These are phyloP conservation scores for Eupithecia exiguata DNA, from an alignment of 2,888 invertebrate species.

Conservation along the genomic window DNA sequence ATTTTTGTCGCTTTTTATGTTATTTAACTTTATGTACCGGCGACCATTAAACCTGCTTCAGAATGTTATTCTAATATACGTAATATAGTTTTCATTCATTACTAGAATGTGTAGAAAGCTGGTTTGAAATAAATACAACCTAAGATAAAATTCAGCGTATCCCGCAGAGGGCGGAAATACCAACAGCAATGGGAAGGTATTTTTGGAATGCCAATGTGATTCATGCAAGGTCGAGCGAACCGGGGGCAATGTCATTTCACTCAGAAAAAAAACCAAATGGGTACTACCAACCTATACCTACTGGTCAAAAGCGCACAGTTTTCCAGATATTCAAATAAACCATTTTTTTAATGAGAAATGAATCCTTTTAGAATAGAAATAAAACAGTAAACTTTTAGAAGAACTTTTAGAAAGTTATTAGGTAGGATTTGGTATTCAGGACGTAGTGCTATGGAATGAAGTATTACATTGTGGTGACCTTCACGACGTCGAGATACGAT, in stretches of 20 bases:
- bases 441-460: no score
- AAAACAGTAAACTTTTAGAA: neutral
- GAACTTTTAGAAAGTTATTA: neutral
- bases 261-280: neutral
- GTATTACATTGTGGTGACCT: neutral
- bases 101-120: no score
- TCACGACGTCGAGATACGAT: no score
- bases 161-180: neutral
- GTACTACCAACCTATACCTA: neutral
- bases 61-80: no score
- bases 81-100: no score
- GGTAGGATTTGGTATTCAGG: no score
- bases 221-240: constrained; percentile 8
- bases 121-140: neutral
- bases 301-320: neutral
- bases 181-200: constrained; percentile 2
- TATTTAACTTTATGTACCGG: no score
- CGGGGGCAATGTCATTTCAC: constrained; percentile 16
- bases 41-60: no score
- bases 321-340: no score
- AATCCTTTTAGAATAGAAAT: no score
- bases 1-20: no score
- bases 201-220: constrained; percentile 10
- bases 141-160: neutral
- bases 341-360: no score